Evolutionary conservation across 2,797 vertebrate genomes (phyloP), one percentile per base, ranked within the genome.

Genomic region (Neopelma chrysocephalum): DNA sequence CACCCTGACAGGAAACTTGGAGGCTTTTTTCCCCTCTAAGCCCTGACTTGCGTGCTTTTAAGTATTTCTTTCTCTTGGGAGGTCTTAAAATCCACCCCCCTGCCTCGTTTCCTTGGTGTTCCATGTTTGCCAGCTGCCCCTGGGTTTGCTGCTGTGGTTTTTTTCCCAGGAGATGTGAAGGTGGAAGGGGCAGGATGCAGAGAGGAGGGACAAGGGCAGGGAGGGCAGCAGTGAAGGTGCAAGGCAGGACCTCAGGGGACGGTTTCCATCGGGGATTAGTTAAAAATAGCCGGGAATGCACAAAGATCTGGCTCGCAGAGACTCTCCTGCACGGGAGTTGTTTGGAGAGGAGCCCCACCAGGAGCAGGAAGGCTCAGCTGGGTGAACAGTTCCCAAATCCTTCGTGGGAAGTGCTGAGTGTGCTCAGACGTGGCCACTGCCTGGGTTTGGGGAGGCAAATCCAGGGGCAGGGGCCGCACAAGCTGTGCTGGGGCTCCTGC

Each of bases 261-360:
- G 2, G 22, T 70, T 95, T 92, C 89, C 64, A n/a, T 64, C 25
- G 6, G 84, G 91, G 82, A 87, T 89, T 47, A 85, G 89, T 71
- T 97, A 96, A 94, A 95, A 96, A 94, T 95, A 93, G 92, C 94
- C n/a, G 87, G 89, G 93, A 93, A 85, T 29, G 92, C 32, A 40
- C 68, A 48, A 31, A 68, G 91, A 60, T 85, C 8, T 5, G 87
- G 89, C 40, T 51, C 80, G 32, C 80, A 3, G 14, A 53, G 68
- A 53, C 90, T 73, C 60, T 61, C 62, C 87, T 36, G 3, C 36
- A 3, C 43, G 2, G 69, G 3, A 65, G 14, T 26, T 42, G 61
- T 70, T 61, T 13, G 1, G 40, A 69, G 83, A 64, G 79, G 42
- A 69, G 31, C 40, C 5, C 31, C 9, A 11, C 38, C 9, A 1